These are phyloP conservation scores for Onychorhynchus coronatus DNA, from an alignment of 2,113 vertebrate species.

Conservation along the genomic window DNA sequence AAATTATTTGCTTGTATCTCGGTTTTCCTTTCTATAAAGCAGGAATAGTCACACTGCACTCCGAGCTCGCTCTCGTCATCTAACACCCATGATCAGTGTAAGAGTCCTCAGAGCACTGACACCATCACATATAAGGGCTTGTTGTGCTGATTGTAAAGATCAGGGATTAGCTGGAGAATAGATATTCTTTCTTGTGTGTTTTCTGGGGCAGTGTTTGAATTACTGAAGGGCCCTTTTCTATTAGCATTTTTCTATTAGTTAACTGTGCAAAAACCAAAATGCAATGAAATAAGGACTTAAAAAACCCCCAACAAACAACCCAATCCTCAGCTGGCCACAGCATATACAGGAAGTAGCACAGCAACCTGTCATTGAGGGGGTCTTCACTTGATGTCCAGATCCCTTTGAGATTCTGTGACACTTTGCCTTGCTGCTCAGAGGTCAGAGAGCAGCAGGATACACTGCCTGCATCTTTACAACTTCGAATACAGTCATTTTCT, in stretches of 20 bases:
- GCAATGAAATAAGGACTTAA: background rate
- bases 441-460: background rate
- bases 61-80: rapidly evolving
- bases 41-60: background rate
- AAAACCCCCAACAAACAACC: background rate
- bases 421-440: background rate
- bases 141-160: background rate
- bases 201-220: background rate
- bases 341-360: background rate
- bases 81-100: background rate
- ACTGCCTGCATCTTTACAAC: background rate
- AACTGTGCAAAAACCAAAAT: background rate
- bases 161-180: background rate
- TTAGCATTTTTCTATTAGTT: background rate
- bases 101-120: background rate
- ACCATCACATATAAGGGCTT: background rate
- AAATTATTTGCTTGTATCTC: background rate
- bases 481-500: background rate
- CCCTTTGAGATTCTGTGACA: background rate
- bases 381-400: background rate
- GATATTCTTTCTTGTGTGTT: background rate
- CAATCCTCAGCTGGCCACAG: background rate
- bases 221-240: background rate
- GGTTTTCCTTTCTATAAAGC: background rate
- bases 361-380: background rate